Base-by-base conservation (phyloP, 2,888 invertebrate genomes). In the Eristalinus sepulchralis region DNA sequence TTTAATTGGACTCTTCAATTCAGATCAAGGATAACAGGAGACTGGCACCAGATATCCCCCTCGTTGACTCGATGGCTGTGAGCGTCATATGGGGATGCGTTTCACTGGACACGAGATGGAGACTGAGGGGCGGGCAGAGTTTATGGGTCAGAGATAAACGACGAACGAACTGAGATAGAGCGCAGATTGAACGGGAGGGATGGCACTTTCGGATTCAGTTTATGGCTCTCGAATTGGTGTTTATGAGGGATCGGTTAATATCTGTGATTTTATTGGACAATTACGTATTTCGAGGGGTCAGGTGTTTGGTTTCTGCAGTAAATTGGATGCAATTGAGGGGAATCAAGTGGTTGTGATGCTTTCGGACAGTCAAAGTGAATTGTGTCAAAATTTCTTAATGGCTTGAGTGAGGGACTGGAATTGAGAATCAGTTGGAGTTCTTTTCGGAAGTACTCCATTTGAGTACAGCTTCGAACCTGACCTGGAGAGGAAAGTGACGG, bases 1-100 rank as follows among this genome's bases (percentile, higher is more conserved):
- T 81, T 85, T 85, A 85, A 85, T 85, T 85, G 84, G 84, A 76
- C 81, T 85, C 80, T 80, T 84, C 80, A 84, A 71, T 80, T 80
- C 76, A 72, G 85, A 81, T 85, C 71, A 85, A 85, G 68, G 76
- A 77, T 85, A 77, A 76, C 66, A 64, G 17, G 47, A 47, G 47
- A 8, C 6, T 47, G 47, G 17, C 47, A 47, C 17, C 34, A 34
- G 34, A 6, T 34, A 34, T 6, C 34, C 34, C 34, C 34, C 34
- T 27, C 27, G 27, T 3, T 5, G 27, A 27, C 27, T 27, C 27
- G 27, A 5, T 27, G 27, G 27, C 27, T 27, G 10, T 71, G 60
- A 70, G 24, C 39, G 13, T 59, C 27, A 34, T 60, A 11, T 47
- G 47, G 17, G 47, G 47, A 47, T 47, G 47, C 47, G 47, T 47